These are phyloP conservation scores for Rhinopomastus cyanomelas DNA, from an alignment of 2,113 vertebrate genomes.

Conservation along the genomic window DNA sequence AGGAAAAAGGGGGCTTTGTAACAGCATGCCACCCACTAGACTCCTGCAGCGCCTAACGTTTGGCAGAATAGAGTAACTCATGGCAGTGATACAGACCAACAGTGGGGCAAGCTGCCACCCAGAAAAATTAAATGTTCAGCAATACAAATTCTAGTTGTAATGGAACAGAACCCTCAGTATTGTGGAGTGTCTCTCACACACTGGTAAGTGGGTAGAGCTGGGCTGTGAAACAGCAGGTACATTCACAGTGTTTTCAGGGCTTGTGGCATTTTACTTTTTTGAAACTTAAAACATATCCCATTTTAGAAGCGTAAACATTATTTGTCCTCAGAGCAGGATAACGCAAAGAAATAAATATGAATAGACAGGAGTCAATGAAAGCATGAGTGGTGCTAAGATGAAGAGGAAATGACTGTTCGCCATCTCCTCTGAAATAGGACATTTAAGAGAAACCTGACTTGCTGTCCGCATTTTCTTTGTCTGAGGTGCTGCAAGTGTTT, in stretches of 20 bases:
- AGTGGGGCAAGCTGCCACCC: neutral
- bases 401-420: neutral
- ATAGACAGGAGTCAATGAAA: neutral
- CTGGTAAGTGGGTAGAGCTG: neutral
- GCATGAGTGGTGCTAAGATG: neutral
- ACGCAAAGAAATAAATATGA: neutral
- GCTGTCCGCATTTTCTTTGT: neutral
- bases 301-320: neutral
- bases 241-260: neutral
- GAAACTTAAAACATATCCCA: neutral
- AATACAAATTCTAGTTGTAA: neutral
- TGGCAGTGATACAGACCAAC: neutral
- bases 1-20: slow-evolving; percentile 14
- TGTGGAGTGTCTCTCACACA: neutral
- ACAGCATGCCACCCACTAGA: neutral
- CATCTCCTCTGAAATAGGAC: neutral
- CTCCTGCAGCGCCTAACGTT: neutral
- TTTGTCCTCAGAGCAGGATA: neutral
- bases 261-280: neutral
- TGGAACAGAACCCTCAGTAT: neutral
- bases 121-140: neutral
- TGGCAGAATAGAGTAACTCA: neutral
- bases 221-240: neutral
- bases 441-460: neutral
- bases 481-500: neutral